Evolutionary conservation across 1,140 invertebrate genomes (phyloP).

Genomic region (Drosophila orena): DNA sequence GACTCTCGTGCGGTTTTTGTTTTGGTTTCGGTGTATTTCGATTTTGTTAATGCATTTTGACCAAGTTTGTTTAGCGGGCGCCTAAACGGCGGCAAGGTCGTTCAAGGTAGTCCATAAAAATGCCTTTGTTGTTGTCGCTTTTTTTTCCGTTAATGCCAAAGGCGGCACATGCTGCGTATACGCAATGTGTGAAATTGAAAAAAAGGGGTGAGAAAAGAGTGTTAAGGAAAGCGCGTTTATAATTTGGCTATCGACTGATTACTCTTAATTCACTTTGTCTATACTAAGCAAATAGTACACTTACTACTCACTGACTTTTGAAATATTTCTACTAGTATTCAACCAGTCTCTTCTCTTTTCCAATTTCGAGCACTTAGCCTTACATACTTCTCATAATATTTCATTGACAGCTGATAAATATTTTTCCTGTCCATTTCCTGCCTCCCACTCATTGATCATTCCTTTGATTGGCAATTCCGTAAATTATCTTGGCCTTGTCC

Average conservation of each 20-base stretch:
- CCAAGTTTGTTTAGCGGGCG: constrained; percentile 70
- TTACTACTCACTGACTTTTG: no score
- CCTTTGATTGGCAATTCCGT: constrained; percentile 13
- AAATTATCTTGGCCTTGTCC: constrained; percentile 34
- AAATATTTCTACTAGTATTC: neutral
- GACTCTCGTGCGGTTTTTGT: constrained; percentile 33
- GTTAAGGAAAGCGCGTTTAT: neutral
- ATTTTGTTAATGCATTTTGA: constrained; percentile 72
- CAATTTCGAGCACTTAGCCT: neutral
- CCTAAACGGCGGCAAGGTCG: constrained; percentile 72
- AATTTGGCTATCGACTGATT: neutral
- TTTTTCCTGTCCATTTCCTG: neutral
- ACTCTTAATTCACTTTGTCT: no score
- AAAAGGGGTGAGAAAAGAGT: neutral
- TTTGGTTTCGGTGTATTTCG: constrained; percentile 28
- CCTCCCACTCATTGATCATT: constrained; percentile 14
- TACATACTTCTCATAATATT: neutral
- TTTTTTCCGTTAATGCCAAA: constrained; percentile 39
- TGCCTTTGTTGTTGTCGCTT: constrained; percentile 21
- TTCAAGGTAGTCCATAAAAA: constrained; percentile 77
- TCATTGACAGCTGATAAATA: neutral
- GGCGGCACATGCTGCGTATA: constrained; percentile 72
- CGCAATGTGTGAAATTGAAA: constrained; percentile 53
- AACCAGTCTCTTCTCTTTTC: neutral
- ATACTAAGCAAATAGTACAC: no score